Percentiles rank a stretch among this genome's conserved stretches.
phyloP scores from a whole-genome alignment of 2,888 invertebrate genomes.

The Venusia cambrica region DNA sequence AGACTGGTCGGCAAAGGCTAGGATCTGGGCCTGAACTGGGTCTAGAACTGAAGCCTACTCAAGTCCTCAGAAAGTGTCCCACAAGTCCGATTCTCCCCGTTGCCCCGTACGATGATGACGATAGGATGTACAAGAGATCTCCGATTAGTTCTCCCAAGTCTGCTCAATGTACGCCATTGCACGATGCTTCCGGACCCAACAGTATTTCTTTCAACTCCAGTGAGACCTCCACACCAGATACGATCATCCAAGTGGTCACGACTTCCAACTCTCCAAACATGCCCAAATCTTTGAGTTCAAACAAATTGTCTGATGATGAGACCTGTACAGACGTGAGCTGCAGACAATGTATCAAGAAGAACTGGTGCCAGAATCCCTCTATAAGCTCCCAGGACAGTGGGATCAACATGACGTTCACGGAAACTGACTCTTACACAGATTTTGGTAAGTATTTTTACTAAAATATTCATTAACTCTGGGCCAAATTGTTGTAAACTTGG shows the following conservation, averaged over 20 bases:
- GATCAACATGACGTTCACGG: slow-evolving; percentile 87
- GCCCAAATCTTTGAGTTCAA: slow-evolving; percentile 79
- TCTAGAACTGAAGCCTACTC: slow-evolving; percentile 55
- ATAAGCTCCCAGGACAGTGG: slow-evolving; percentile 90
- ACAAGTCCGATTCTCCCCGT: slow-evolving; percentile 67
- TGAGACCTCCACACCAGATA: slow-evolving; percentile 77
- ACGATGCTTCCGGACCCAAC: slow-evolving; percentile 67
- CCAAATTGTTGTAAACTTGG: too few relatives aligned
- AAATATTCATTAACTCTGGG: too few relatives aligned
- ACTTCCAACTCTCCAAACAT: slow-evolving; percentile 63
- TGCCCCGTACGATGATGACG: slow-evolving; percentile 59
- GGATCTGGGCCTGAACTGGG: slow-evolving; percentile 72
- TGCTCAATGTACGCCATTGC: slow-evolving; percentile 65
- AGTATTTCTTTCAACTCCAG: slow-evolving; percentile 77
- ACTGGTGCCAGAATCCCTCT: slow-evolving; percentile 84
- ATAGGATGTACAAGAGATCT: slow-evolving; percentile 52
- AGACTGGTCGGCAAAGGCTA: slow-evolving; percentile 58
- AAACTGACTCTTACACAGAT: slow-evolving; percentile 82
- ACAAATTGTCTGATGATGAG: slow-evolving; percentile 82
- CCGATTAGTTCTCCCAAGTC: slow-evolving; percentile 68
- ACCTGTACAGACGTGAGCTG: slow-evolving; percentile 66
- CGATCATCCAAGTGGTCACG: slow-evolving; percentile 73
- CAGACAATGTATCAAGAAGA: slow-evolving; percentile 77
- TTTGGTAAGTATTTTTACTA: slow-evolving; percentile 74
- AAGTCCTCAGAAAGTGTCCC: slow-evolving; percentile 64